Evolutionary conservation across 2,113 vertebrate species (phyloP), one percentile per base, ranked within the genome.

Genomic region (Accipiter virgatus): DNA sequence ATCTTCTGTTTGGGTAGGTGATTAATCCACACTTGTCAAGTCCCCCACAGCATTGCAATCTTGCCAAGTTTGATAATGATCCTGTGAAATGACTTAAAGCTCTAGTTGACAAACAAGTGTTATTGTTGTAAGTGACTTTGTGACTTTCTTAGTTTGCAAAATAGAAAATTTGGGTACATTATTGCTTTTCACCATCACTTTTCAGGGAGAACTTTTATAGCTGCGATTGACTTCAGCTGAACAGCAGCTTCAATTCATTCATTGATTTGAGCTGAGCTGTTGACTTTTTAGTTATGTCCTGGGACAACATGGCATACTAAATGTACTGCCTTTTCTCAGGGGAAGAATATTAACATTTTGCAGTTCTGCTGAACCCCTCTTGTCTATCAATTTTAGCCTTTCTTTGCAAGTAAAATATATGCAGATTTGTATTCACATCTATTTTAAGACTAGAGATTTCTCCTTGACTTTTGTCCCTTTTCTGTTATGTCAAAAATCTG

Each of bases 11-110:
- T 72, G 5, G 8, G 13, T 58, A 86, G 59, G 9, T 27, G 56
- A 68, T 40, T 90, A 86, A 62, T 80, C 19, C n/a, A 47, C 4
- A 25, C 12, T 83, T 78, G 4, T 34, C 25, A 70, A 83, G 10
- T 19, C 2, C 26, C 6, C 20, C 45, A 6, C 10, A 62, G 20
- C 3, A 0, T 3, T 13, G 11, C 38, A 81, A 27, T 52, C 18
- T 63, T 68, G 19, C 9, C 58, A 81, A 77, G 1, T 52, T 72
- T 78, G 36, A 5, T 40, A 75, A 86, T 7, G 32, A 66, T 53
- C 25, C 10, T 58, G 3, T 14, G 13, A 83, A 88, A 70, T 34
- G 0, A 42, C 48, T 62, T 65, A 11, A 9, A 72, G 26, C 7
- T 59, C 53, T 34, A 73, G 17, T 4, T 80, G 32, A 56, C 23